Evolutionary conservation across 2,797 vertebrate species (phyloP).

Genomic region (Hemibagrus guttatus): DNA sequence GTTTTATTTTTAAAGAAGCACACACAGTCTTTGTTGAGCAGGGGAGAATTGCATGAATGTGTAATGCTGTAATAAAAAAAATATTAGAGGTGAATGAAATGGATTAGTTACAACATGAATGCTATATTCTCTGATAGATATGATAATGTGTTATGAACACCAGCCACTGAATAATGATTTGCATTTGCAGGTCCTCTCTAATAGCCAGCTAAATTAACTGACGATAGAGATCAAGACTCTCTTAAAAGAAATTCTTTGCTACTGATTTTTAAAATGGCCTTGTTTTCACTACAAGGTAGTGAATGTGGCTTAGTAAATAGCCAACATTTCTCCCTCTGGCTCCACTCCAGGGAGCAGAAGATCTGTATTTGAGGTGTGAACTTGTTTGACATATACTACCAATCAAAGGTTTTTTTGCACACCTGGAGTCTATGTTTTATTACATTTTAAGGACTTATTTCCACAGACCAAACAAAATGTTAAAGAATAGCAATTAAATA

Average conservation of each 20-base stretch:
- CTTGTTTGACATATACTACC: conserved; percentile 19
- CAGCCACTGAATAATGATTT: neutral
- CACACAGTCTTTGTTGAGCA: neutral
- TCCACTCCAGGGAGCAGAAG: conserved; percentile 12
- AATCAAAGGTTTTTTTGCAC: neutral
- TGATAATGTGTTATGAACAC: conserved; percentile 13
- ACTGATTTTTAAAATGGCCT: conserved; percentile 12
- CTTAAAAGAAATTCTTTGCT: conserved; percentile 5
- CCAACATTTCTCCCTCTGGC: conserved; percentile 8
- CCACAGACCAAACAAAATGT: neutral
- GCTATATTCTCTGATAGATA: conserved; percentile 7
- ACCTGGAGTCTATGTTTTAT: neutral
- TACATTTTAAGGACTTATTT: neutral
- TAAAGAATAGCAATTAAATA: conserved; percentile 4
- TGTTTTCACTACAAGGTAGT: neutral
- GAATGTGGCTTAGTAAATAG: neutral
- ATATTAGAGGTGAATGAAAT: neutral
- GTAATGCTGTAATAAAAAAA: neutral
- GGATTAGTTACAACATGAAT: neutral
- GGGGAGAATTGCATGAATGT: neutral
- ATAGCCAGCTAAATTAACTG: conserved; percentile 27
- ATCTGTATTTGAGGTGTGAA: conserved; percentile 26
- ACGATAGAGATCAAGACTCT: conserved; percentile 2
- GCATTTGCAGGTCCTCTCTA: conserved; percentile 8
- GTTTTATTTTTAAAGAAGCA: neutral